Evolutionary conservation across 2,888 invertebrate genomes (phyloP).

Genomic region (Apotomis turbidana): DNA sequence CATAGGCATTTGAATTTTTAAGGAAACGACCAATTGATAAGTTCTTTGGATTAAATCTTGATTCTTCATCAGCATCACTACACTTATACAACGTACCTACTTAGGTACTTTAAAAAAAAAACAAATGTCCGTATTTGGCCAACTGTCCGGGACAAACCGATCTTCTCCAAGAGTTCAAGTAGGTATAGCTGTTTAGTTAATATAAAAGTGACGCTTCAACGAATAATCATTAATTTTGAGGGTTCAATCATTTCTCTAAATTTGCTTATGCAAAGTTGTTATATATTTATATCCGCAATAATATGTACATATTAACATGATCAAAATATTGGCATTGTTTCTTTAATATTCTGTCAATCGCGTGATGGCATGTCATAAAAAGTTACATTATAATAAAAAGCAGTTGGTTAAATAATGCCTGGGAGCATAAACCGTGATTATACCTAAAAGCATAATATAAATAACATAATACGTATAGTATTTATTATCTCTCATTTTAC

Average conservation of each 20-base stretch:
- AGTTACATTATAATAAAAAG: not conserved
- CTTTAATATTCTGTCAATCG: not conserved
- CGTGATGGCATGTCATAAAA: slow-evolving; percentile 6
- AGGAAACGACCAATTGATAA: too few species aligned
- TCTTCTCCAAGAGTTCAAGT: too few species aligned
- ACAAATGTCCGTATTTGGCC: too few species aligned
- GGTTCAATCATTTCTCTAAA: slow-evolving; percentile 17
- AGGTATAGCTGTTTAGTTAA: too few species aligned
- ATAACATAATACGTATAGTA: not conserved
- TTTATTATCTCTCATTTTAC: not conserved
- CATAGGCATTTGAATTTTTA: not conserved
- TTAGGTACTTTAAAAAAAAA: too few species aligned
- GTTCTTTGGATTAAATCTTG: too few species aligned
- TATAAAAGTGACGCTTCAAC: too few species aligned
- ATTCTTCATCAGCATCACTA: too few species aligned
- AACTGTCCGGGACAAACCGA: too few species aligned
- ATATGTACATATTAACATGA: slow-evolving; percentile 1
- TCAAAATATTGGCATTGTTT: slow-evolving; percentile 1
- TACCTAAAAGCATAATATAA: slow-evolving; percentile 11
- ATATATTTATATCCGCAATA: slow-evolving; percentile 1
- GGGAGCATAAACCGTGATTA: not conserved
- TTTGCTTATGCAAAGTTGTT: not conserved
- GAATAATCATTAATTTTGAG: too few species aligned
- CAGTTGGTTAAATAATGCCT: not conserved
- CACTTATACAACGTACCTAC: too few species aligned